Conservation (phyloP, 2,888 invertebrate genomes). For the Cyrtodaria siliqua region DNA sequence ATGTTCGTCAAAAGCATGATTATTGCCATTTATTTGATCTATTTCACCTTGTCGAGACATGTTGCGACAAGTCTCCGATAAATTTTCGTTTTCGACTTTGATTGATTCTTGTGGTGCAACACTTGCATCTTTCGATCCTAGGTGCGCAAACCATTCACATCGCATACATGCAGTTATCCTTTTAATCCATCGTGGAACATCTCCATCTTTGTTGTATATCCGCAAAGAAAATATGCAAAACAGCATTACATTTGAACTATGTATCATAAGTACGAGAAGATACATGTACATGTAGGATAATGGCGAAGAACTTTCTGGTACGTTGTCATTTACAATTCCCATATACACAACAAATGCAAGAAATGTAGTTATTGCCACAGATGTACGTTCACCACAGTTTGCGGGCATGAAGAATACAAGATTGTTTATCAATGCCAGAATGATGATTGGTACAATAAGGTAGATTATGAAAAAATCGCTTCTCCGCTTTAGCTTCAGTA, state of each 20-base stretch:
- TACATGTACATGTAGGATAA: constrained; percentile 49
- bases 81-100: no score
- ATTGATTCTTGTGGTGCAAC: no score
- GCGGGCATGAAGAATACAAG: constrained; percentile 50
- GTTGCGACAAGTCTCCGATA: no score
- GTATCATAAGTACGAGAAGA: constrained; percentile 42
- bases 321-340: constrained; percentile 43
- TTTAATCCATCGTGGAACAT: not conserved
- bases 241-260: constrained; percentile 42
- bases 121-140: no score
- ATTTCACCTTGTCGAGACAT: no score
- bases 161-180: not conserved
- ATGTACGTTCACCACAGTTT: constrained; percentile 47
- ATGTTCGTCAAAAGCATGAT: no score
- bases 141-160: no score
- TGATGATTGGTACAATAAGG: constrained; percentile 40
- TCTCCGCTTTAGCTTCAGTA: constrained; percentile 46
- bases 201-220: constrained; percentile 20
- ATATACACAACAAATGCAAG: constrained; percentile 59
- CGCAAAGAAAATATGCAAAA: constrained; percentile 45
- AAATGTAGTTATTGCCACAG: constrained; percentile 53
- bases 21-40: no score
- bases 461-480: constrained; percentile 38
- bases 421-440: constrained; percentile 39
- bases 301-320: constrained; percentile 51